Conservation (phyloP, 2,797 vertebrate species). For the Crenichthys baileyi region DNA sequence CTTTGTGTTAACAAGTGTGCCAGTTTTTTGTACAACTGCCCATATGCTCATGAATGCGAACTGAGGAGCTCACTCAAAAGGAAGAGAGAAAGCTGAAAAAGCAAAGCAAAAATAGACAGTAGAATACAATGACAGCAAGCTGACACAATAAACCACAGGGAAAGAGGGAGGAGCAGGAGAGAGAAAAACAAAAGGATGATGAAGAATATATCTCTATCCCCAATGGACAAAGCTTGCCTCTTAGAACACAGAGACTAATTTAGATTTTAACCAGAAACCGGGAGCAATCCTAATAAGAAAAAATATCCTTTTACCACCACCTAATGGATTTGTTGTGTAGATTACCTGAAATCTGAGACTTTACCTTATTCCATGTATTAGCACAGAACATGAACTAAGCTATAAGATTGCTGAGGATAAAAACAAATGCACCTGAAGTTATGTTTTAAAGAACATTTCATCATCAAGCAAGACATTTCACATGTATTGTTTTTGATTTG, state of each 20-base stretch:
- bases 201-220: conserved; percentile 56
- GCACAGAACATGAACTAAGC: conserved; percentile 55
- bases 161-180: conserved; percentile 24
- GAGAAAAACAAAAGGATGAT: conserved; percentile 45
- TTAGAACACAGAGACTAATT: conserved; percentile 61
- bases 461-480: conserved; percentile 55
- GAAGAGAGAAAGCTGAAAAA: conserved; percentile 42
- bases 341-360: conserved; percentile 45
- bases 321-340: conserved; percentile 27
- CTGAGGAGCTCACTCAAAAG: conserved; percentile 28
- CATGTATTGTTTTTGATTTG: conserved; percentile 46
- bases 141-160: conserved; percentile 50
- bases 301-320: conserved; percentile 32
- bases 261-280: conserved; percentile 40
- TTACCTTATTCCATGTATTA: conserved; percentile 48
- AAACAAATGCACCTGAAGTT: conserved; percentile 52
- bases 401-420: conserved; percentile 29
- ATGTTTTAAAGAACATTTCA: conserved; percentile 67
- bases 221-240: conserved; percentile 48
- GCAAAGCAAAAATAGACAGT: conserved; percentile 57
- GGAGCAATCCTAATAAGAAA: conserved; percentile 14
- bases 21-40: conserved; percentile 38
- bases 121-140: conserved; percentile 52
- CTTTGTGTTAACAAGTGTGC: conserved; percentile 53
- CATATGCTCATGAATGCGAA: conserved; percentile 49